phyloP scores from a whole-genome alignment of 2,113 vertebrate genomes.

The Macquaria australasica region DNA sequence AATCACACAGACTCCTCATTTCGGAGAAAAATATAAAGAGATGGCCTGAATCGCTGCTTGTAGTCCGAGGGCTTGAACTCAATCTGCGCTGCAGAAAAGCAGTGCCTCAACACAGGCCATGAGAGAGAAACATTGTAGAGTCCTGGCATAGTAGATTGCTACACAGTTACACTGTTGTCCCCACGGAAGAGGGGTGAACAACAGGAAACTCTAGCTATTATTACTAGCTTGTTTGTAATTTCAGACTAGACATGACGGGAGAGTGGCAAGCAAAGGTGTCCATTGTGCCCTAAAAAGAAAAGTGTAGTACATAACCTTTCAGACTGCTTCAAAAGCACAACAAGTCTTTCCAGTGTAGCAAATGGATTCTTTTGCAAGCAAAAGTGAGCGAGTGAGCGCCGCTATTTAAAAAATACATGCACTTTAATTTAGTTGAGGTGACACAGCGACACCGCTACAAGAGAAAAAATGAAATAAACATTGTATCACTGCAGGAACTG shows the following conservation, averaged over 20 bases:
- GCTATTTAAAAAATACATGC: conserved; percentile 15
- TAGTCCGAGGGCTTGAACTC: conserved; percentile 77
- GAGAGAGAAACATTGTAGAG: conserved; percentile 46
- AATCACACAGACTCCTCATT: conserved; percentile 60
- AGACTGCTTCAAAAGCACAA: conserved; percentile 12
- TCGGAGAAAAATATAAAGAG: conserved; percentile 59
- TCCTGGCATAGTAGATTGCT: conserved; percentile 52
- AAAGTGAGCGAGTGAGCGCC: background rate
- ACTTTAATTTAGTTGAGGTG: background rate
- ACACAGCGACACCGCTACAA: background rate
- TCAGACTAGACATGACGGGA: conserved; percentile 53
- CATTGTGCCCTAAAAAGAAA: conserved; percentile 44
- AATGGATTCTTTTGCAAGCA: background rate
- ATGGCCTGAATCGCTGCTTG: conserved; percentile 43
- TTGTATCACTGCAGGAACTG: background rate
- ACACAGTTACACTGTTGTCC: conserved; percentile 56
- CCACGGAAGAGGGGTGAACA: conserved; percentile 38
- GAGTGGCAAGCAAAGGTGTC: conserved; percentile 38
- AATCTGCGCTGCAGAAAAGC: conserved; percentile 64
- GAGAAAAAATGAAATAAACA: conserved; percentile 4
- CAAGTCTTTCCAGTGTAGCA: background rate
- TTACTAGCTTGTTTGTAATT: conserved; percentile 71
- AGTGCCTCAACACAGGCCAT: conserved; percentile 30
- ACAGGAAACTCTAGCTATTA: conserved; percentile 57
- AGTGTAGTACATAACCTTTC: conserved; percentile 47